Evolutionary conservation across 2,888 invertebrate species (phyloP).

Genomic region (Melitaea athalia): DNA sequence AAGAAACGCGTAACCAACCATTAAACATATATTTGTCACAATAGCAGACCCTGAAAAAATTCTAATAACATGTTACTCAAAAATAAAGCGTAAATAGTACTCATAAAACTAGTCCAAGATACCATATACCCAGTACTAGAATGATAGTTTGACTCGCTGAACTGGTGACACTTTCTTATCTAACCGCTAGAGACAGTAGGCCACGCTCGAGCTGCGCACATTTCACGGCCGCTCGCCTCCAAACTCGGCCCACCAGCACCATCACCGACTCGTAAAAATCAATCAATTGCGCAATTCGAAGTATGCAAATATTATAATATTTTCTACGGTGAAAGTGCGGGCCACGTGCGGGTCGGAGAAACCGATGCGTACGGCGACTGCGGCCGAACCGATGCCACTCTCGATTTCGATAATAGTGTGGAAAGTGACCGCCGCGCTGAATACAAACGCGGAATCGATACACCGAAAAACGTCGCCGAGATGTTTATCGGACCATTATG

Average conservation of each 20-base stretch:
- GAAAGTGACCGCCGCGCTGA: constrained; percentile 49
- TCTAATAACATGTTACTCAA: background rate
- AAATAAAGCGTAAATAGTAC: background rate
- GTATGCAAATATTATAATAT: constrained; percentile 55
- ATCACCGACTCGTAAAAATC: constrained; percentile 31
- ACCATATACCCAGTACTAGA: background rate
- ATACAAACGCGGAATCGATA: constrained; percentile 43
- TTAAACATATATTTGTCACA: no score
- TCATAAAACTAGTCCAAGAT: background rate
- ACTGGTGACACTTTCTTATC: background rate
- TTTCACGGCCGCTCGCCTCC: background rate
- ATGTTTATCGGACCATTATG: constrained; percentile 14
- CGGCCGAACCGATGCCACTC: constrained; percentile 53
- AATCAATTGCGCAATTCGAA: constrained; percentile 49
- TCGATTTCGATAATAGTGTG: constrained; percentile 58
- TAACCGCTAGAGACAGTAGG: constrained; percentile 3
- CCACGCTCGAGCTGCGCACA: constrained; percentile 38
- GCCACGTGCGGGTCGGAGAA: constrained; percentile 41
- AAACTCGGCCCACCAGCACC: constrained; percentile 10
- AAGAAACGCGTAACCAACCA: no score
- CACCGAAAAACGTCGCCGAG: constrained; percentile 16
- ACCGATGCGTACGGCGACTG: constrained; percentile 36
- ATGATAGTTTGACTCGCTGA: background rate
- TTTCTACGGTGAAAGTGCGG: constrained; percentile 63
- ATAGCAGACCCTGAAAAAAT: no score